Evolutionary conservation across 2,888 invertebrate species (phyloP).

Genomic region (Bedellia somnulentella): DNA sequence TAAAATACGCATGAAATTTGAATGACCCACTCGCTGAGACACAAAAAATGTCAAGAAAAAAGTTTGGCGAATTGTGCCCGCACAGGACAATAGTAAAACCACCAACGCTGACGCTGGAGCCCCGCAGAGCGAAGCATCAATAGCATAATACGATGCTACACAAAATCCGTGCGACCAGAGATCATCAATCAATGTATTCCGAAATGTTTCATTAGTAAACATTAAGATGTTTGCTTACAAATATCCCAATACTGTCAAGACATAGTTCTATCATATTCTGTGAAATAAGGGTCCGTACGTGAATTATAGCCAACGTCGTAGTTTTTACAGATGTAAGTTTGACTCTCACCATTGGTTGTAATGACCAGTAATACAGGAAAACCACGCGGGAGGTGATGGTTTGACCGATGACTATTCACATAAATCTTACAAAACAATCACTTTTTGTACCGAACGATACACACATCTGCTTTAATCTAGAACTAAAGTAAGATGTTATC

Average conservation of each 20-base stretch:
- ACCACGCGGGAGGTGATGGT: too few relatives aligned
- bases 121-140: slow-evolving; percentile 50
- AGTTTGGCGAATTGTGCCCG: slow-evolving; percentile 42
- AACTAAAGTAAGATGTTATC: too few relatives aligned
- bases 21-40: slow-evolving; percentile 34
- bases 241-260: slow-evolving; percentile 44
- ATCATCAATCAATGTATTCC: slow-evolving; percentile 55
- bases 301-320: slow-evolving; percentile 35
- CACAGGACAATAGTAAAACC: slow-evolving; percentile 41
- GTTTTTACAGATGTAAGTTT: too few relatives aligned
- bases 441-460: too few relatives aligned
- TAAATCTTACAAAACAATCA: too few relatives aligned
- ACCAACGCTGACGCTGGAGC: slow-evolving; percentile 43
- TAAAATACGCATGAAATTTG: slow-evolving; percentile 53
- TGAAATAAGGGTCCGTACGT: slow-evolving; percentile 39
- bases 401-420: too few relatives aligned
- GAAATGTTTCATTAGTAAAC: slow-evolving; percentile 60
- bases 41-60: slow-evolving; percentile 31
- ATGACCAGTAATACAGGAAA: too few relatives aligned
- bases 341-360: too few relatives aligned
- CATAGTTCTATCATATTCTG: slow-evolving; percentile 38
- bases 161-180: slow-evolving; percentile 40
- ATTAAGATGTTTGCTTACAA: slow-evolving; percentile 61
- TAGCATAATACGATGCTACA: slow-evolving; percentile 46
- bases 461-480: too few relatives aligned